These are phyloP conservation scores for Tympanuchus pallidicinctus DNA, from an alignment of 2,113 vertebrate species.

Conservation along the genomic window DNA sequence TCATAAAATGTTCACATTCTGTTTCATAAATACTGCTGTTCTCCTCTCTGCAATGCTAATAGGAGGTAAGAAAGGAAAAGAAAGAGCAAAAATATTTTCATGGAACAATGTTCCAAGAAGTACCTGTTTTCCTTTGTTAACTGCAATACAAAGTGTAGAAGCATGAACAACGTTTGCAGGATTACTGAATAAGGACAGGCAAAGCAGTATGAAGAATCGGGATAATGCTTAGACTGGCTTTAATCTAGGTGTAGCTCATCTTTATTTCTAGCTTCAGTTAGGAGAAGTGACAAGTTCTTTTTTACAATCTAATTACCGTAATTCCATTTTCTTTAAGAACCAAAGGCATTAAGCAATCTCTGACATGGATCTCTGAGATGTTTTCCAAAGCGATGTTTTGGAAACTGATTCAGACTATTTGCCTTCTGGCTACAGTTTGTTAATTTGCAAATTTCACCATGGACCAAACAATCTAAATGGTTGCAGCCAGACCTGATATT, in stretches of 20 bases:
- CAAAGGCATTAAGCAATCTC: not conserved
- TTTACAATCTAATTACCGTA: not conserved
- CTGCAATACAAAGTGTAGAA: not conserved
- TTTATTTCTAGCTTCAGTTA: not conserved
- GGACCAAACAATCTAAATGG: not conserved
- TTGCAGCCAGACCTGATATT: not conserved
- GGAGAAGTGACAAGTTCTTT: not conserved
- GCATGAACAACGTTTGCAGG: not conserved
- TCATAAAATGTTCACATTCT: not conserved
- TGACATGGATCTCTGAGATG: not conserved
- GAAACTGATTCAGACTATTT: constrained; percentile 8
- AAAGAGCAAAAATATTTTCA: not conserved
- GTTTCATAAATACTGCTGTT: not conserved
- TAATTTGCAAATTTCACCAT: constrained; percentile 14
- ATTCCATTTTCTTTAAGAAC: not conserved
- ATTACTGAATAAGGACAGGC: not conserved
- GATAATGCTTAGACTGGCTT: not conserved
- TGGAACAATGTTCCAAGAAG: not conserved
- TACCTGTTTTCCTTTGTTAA: not conserved
- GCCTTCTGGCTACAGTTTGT: constrained; percentile 31
- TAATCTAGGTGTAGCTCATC: not conserved
- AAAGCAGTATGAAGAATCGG: not conserved
- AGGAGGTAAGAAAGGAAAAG: not conserved
- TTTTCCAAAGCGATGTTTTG: not conserved
- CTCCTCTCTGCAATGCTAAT: not conserved